Conservation (phyloP, 2,113 vertebrate genomes). For the Gavialis gangeticus region DNA sequence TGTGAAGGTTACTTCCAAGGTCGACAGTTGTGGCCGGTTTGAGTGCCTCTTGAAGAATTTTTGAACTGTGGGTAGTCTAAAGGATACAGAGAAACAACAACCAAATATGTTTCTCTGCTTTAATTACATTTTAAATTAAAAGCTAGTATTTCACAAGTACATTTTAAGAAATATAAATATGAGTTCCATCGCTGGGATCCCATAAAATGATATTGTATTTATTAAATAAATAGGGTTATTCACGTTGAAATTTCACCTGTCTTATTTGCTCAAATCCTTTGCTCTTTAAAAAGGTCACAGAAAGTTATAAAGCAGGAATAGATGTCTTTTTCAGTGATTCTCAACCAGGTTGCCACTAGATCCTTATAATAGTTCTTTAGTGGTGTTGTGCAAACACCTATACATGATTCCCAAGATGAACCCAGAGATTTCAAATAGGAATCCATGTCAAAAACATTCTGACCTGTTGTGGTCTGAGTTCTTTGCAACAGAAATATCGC, state of each 20-base stretch:
- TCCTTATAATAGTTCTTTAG: too few species aligned
- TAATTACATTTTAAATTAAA: background rate
- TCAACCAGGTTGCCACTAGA: too few species aligned
- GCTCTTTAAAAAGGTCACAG: background rate
- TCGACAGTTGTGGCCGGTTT: constrained; percentile 76
- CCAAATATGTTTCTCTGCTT: background rate
- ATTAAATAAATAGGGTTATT: background rate
- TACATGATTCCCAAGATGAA: too few species aligned
- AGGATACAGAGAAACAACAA: constrained; percentile 31
- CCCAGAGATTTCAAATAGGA: too few species aligned
- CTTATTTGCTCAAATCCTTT: background rate
- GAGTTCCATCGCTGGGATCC: background rate
- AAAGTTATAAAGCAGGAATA: background rate
- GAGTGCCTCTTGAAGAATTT: constrained; percentile 80
- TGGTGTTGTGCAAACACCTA: too few species aligned
- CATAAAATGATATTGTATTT: background rate
- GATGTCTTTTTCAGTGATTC: too few species aligned
- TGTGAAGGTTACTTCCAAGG: constrained; percentile 79
- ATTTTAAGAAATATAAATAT: background rate
- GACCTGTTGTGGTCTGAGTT: too few species aligned
- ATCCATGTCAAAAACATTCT: too few species aligned
- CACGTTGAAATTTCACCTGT: background rate
- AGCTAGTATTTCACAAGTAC: background rate
- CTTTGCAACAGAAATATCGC: too few species aligned
- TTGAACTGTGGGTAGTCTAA: constrained; percentile 81